Percentiles rank a stretch among this genome's conserved stretches.
Evolutionary conservation across 2,888 invertebrate genomes (phyloP).

Genomic region (Plagiodera versicolora): DNA sequence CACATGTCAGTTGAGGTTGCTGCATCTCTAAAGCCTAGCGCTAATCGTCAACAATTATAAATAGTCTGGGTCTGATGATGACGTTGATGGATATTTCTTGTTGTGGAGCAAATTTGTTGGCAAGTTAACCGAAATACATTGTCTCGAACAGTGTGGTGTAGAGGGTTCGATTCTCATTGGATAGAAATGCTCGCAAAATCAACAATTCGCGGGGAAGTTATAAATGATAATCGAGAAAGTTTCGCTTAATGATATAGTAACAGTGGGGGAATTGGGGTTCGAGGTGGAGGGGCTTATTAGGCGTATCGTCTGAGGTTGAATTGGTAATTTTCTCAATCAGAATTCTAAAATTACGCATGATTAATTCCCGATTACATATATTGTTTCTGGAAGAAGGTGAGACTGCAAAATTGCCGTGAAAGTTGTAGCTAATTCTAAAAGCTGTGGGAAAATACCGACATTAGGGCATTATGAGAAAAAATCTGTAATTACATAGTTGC

Average conservation of each 20-base stretch:
- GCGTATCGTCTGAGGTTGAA: neutral
- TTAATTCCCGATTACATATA: too few species aligned
- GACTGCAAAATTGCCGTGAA: too few species aligned
- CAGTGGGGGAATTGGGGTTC: neutral
- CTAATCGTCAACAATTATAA: neutral
- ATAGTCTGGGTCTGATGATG: constrained; percentile 26
- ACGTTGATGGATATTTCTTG: constrained; percentile 37
- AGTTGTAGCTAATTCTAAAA: too few species aligned
- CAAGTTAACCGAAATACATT: constrained; percentile 30
- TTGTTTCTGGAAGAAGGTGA: too few species aligned
- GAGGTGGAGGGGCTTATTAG: neutral
- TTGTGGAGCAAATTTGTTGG: constrained; percentile 31
- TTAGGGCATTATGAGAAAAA: too few species aligned
- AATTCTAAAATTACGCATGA: neutral
- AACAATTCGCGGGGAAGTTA: constrained; percentile 13
- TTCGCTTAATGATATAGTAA: constrained; percentile 9
- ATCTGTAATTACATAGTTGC: too few species aligned
- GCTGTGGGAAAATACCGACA: too few species aligned
- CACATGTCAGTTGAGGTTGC: too few species aligned
- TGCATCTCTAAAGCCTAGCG: too few species aligned
- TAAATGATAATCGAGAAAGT: constrained; percentile 24
- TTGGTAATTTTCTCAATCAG: neutral
- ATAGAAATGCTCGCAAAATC: constrained; percentile 16
- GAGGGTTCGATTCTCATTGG: constrained; percentile 11
- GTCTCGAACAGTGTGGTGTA: constrained; percentile 22